Conservation (phyloP, 2,888 invertebrate species). For the Ornithoptera alexandrae region DNA sequence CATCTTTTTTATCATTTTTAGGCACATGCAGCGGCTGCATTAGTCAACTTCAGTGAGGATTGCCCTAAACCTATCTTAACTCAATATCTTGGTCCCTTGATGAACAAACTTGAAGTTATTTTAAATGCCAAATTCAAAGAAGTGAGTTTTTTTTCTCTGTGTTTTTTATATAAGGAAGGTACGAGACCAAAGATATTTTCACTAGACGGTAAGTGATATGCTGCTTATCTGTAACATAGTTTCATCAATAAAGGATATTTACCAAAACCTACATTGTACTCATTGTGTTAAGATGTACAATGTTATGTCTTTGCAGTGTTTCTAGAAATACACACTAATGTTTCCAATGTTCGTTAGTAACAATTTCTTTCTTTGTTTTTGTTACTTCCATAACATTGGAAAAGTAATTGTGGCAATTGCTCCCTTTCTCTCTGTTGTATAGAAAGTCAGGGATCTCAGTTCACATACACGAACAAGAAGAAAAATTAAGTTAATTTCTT, state of each 20-base stretch:
- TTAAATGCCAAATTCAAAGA: slow-evolving; percentile 96
- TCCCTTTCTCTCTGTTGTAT: slow-evolving; percentile 58
- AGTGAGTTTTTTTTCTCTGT: slow-evolving; percentile 57
- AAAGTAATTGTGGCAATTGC: slow-evolving; percentile 69
- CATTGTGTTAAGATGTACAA: neutral
- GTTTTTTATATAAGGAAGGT: neutral
- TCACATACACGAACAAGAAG: slow-evolving; percentile 53
- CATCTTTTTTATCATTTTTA: slow-evolving; percentile 44
- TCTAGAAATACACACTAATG: neutral
- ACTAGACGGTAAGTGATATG: too few species aligned
- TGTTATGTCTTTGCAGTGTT: neutral
- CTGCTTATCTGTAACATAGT: too few species aligned
- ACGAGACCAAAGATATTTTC: too few species aligned
- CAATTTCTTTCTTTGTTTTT: slow-evolving; percentile 47
- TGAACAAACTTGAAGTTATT: slow-evolving; percentile 93
- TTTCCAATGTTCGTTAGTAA: slow-evolving; percentile 77
- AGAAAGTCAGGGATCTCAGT: slow-evolving; percentile 70
- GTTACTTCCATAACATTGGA: slow-evolving; percentile 78
- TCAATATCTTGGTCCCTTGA: slow-evolving; percentile 93
- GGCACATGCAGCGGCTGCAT: slow-evolving; percentile 92
- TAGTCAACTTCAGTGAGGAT: slow-evolving; percentile 99
- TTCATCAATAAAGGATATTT: too few species aligned
- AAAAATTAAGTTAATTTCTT: slow-evolving; percentile 1
- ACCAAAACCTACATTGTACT: neutral
- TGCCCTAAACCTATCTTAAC: slow-evolving; percentile 96